A percentile compares a stretch with the other conserved stretches of the same genome.
Conservation (phyloP, 1,140 invertebrate species). For the Hylyphantes graminicola region DNA sequence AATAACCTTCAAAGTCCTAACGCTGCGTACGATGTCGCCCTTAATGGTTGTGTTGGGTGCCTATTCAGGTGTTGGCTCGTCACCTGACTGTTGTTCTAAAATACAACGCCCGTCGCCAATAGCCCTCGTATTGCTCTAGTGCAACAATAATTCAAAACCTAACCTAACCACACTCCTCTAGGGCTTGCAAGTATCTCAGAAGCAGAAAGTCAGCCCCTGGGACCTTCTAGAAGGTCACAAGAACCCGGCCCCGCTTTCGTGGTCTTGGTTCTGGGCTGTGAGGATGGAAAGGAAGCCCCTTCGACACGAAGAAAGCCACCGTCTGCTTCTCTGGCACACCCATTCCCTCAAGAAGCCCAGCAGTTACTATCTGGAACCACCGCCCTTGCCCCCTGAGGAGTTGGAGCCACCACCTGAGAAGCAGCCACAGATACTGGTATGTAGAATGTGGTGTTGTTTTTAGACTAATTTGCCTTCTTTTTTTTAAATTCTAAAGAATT, state of each 20-base stretch:
- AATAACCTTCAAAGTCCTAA: no score
- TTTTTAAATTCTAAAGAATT: no score
- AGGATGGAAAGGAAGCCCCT: conserved; percentile 90
- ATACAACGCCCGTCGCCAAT: no score
- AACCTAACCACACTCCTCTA: no score
- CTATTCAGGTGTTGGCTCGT: no score
- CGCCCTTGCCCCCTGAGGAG: conserved; percentile 92
- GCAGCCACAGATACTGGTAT: conserved; percentile 49
- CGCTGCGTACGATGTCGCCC: no score
- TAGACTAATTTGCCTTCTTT: no score
- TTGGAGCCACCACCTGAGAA: conserved; percentile 72
- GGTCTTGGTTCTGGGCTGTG: conserved; percentile 97
- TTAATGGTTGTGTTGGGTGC: no score
- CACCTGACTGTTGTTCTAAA: no score
- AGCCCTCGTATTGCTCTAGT: no score
- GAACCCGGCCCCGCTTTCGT: conserved; percentile 92
- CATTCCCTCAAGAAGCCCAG: conserved; percentile 86
- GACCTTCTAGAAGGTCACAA: conserved; percentile 96
- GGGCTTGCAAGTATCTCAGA: conserved; percentile 91
- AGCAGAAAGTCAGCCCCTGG: conserved; percentile 93
- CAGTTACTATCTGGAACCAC: conserved; percentile 88
- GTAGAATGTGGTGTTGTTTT: not conserved
- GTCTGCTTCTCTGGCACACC: conserved; percentile 86
- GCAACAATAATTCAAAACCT: no score
- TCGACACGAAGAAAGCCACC: conserved; percentile 91